Evolutionary conservation across 2,888 invertebrate species (phyloP), one percentile per base, ranked within the genome.

Genomic region (Thymelicus sylvestris): DNA sequence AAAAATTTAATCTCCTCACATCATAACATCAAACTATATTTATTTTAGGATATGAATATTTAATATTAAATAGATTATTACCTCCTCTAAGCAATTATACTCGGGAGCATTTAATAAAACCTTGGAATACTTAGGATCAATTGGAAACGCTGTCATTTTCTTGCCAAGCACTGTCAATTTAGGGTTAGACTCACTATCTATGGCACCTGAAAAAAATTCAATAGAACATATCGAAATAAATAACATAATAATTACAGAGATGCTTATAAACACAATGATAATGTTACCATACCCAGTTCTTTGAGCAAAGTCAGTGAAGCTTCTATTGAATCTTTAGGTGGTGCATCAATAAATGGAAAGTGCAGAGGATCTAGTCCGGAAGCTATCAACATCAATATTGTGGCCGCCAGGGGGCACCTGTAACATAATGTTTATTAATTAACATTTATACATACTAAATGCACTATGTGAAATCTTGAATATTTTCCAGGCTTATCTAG

Each of bases 271-370:
- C 44, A n/a, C 19, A 7, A 60, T 47, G 10, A 39, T 65, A 13
- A 13, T n/a, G 12, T n/a, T 2, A 24, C 41, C 41, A 76, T 82
- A 93, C 94, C 96, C 74, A 97, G 87, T 76, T 95, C 94, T 79
- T 95, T 95, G 10, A 97, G 86, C 68, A 96, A 94, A 31, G 93
- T 89, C 66, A 96, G 93, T 0, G 97, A 97, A 15, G 95, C 94
- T 72, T 94, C 90, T 13, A 97, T 88, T 0, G 96, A 95, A 70
- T 97, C 97, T 31, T 95, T 92, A 0, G 97, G 95, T 0, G 99
- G 99, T 77, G 96, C 95, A 83, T 99, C 98, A 86, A 99, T 96
- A 81, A 99, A 97, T 81, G 98, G 98, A 87, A 99, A 98, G 13
- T 95, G 95, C 57, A 95, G 93, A 13, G 98, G 96, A 77, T 97